These are phyloP conservation scores for Microcebus tavaratra DNA, from an alignment of 2,113 vertebrate genomes.

Conservation along the genomic window DNA sequence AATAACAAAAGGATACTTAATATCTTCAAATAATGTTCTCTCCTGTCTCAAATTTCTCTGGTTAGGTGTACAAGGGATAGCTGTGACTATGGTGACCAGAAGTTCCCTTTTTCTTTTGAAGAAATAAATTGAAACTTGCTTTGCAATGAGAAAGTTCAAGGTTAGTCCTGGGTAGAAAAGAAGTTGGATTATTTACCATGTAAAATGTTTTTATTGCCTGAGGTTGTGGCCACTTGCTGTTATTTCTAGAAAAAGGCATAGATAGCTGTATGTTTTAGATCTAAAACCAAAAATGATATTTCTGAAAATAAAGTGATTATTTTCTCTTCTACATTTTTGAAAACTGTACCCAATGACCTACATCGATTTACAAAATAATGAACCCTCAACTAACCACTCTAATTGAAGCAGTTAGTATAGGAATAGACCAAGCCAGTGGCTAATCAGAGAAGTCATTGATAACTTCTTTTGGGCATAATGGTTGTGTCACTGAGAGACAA, in stretches of 20 bases:
- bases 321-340: neutral
- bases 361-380: neutral
- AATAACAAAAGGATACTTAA: neutral
- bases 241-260: neutral
- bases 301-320: constrained; percentile 28
- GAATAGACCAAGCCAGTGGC: neutral
- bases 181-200: neutral
- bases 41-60: neutral
- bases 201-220: neutral
- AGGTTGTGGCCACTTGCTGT: neutral
- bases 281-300: neutral
- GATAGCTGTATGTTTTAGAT: neutral
- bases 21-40: neutral
- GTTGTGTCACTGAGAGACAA: neutral
- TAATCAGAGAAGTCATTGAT: neutral
- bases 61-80: neutral
- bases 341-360: neutral
- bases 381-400: neutral
- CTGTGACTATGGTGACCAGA: neutral
- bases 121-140: neutral
- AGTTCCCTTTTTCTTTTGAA: neutral
- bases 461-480: neutral
- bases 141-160: neutral
- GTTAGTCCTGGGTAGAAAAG: neutral
- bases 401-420: neutral